Conservation (phyloP, 2,797 vertebrate genomes). For the Meriones psammophilus region DNA sequence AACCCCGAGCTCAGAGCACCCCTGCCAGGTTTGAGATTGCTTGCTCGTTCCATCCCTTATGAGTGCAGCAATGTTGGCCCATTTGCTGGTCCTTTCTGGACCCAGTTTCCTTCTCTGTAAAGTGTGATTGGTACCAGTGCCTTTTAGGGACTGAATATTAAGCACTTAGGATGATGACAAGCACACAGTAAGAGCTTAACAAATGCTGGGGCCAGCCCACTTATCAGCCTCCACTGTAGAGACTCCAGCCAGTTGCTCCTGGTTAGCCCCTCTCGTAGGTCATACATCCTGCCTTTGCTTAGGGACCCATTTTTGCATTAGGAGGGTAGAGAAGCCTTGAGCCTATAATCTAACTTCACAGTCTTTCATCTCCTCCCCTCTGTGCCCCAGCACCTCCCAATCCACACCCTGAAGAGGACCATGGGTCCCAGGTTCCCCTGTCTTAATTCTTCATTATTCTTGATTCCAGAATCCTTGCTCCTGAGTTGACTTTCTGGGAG, state of each 20-base stretch:
- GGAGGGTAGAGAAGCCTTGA: background rate
- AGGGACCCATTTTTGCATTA: background rate
- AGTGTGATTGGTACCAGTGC: background rate
- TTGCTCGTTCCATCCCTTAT: fast-evolving
- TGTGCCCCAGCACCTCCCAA: fast-evolving
- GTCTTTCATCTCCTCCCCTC: background rate
- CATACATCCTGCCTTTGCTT: background rate
- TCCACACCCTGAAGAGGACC: background rate
- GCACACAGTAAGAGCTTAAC: background rate
- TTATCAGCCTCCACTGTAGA: background rate
- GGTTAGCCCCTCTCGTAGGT: background rate
- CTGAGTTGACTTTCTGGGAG: conserved; percentile 85
- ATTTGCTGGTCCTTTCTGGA: background rate
- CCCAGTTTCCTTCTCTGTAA: background rate
- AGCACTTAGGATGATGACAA: background rate
- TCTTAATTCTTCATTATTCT: conserved; percentile 78
- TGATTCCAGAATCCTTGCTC: conserved; percentile 79
- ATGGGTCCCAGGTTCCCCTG: background rate
- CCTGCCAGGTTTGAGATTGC: fast-evolving
- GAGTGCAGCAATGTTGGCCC: background rate
- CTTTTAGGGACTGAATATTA: background rate
- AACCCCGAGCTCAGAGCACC: background rate
- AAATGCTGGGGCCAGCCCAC: background rate
- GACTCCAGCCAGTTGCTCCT: background rate
- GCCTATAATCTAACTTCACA: background rate